Evolutionary conservation across 2,888 invertebrate species (phyloP).

Genomic region (Ashinkailepas kermadecensis): DNA sequence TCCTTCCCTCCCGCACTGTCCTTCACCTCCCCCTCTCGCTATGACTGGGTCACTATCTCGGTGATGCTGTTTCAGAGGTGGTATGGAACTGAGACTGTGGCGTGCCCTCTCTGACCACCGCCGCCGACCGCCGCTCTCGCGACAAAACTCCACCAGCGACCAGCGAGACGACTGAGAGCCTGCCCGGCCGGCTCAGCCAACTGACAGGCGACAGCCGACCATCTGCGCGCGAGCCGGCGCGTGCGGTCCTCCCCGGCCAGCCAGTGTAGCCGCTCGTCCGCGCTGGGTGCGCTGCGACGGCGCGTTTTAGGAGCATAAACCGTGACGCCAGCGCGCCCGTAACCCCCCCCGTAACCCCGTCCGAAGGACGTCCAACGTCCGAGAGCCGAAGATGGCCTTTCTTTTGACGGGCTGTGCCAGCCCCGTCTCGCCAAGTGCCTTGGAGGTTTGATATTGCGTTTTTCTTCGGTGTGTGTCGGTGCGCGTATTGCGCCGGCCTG

Average conservation of each 20-base stretch:
- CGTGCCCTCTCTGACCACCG: neutral
- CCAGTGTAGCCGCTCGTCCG: neutral
- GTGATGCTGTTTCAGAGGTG: neutral
- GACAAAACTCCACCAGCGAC: constrained; percentile 1
- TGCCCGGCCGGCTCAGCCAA: neutral
- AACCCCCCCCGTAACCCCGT: neutral
- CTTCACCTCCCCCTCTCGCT: neutral
- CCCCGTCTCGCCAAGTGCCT: too few relatives aligned
- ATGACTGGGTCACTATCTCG: neutral
- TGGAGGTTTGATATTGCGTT: too few relatives aligned
- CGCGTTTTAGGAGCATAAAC: constrained; percentile 16
- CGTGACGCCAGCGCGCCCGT: neutral
- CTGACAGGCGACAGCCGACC: too few relatives aligned
- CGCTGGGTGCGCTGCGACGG: neutral
- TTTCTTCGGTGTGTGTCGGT: too few relatives aligned
- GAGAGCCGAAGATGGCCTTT: neutral
- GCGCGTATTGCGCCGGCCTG: too few relatives aligned
- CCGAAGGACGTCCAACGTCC: neutral
- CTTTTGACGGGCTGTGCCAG: neutral
- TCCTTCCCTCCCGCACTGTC: neutral
- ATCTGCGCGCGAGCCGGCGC: too few relatives aligned
- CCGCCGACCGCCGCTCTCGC: constrained; percentile 6
- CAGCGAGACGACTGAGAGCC: neutral
- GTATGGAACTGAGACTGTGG: constrained; percentile 20
- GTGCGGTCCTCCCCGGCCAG: neutral